These are phyloP conservation scores for Crotalus horridus DNA, from an alignment of 2,113 vertebrate genomes.

Conservation along the genomic window DNA sequence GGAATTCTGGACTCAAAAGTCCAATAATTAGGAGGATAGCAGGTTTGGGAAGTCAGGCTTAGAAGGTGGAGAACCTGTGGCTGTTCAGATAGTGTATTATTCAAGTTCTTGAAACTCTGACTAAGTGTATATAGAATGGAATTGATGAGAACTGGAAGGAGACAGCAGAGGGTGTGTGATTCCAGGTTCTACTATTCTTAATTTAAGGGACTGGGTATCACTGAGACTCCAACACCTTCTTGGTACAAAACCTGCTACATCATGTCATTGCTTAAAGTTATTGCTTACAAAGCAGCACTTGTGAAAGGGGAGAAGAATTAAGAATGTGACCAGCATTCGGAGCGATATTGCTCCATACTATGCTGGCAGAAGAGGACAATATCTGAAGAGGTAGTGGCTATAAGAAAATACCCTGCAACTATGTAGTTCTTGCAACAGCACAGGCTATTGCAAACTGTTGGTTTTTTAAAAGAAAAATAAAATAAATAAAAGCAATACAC, in stretches of 20 bases:
- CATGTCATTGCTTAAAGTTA: constrained; percentile 6
- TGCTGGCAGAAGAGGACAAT: constrained; percentile 7
- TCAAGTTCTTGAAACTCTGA: neutral
- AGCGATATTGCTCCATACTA: neutral
- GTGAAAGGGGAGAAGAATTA: neutral
- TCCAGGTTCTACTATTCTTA: neutral
- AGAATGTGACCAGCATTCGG: neutral
- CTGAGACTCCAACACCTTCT: neutral
- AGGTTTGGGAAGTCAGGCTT: neutral
- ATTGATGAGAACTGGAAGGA: neutral
- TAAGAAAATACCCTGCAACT: constrained; percentile 42
- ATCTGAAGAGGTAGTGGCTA: constrained; percentile 21
- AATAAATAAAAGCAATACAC: neutral
- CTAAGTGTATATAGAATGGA: no score
- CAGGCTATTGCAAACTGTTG: neutral
- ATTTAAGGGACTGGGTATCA: neutral
- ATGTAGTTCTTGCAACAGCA: constrained; percentile 1
- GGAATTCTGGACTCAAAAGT: neutral
- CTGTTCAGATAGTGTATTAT: neutral
- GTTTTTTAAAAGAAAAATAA: neutral
- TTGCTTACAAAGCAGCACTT: constrained; percentile 1
- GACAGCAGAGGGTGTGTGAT: neutral
- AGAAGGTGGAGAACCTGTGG: neutral
- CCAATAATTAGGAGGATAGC: neutral
- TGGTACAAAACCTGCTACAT: neutral